Evolutionary conservation across 2,888 invertebrate genomes (phyloP).

Genomic region (Agonopterix alstromeriana): DNA sequence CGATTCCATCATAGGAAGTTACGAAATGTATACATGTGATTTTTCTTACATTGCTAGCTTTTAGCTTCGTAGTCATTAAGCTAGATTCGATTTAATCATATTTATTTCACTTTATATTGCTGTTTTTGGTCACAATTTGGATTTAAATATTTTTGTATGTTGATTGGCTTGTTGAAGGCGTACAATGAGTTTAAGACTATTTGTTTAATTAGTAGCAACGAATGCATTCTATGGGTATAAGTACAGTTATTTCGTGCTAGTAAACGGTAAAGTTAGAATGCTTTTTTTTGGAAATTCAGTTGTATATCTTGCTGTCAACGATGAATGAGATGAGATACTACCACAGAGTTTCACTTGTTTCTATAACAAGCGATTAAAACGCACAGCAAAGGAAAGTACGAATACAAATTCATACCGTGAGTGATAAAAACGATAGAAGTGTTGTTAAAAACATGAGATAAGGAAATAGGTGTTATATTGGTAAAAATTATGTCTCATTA

Average conservation of each 20-base stretch:
- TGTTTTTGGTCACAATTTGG: constrained; percentile 54
- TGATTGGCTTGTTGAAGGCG: constrained; percentile 9
- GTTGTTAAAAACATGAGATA: constrained; percentile 1
- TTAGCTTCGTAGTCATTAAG: constrained; percentile 68
- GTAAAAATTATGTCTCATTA: constrained; percentile 13
- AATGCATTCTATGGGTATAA: constrained; percentile 7
- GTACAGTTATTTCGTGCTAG: constrained; percentile 3
- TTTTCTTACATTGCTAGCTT: constrained; percentile 65
- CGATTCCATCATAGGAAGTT: constrained; percentile 46
- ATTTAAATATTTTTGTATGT: constrained; percentile 13
- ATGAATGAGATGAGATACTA: constrained; percentile 28
- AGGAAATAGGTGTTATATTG: constrained; percentile 52
- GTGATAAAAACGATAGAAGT: too few species aligned
- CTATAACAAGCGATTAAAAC: background rate
- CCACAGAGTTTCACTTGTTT: constrained; percentile 24
- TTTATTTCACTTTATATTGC: constrained; percentile 48
- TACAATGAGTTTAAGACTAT: constrained; percentile 6
- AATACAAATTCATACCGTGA: constrained; percentile 1
- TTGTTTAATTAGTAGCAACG: constrained; percentile 3
- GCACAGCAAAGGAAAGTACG: background rate
- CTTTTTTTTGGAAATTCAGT: background rate
- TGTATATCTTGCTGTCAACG: background rate
- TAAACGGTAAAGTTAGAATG: constrained; percentile 5
- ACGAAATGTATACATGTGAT: constrained; percentile 55
- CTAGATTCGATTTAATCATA: constrained; percentile 58